A percentile compares a stretch with the other conserved stretches of the same genome.
phyloP scores from a whole-genome alignment of 1,140 invertebrate species.

The Potamilus streckersoni region DNA sequence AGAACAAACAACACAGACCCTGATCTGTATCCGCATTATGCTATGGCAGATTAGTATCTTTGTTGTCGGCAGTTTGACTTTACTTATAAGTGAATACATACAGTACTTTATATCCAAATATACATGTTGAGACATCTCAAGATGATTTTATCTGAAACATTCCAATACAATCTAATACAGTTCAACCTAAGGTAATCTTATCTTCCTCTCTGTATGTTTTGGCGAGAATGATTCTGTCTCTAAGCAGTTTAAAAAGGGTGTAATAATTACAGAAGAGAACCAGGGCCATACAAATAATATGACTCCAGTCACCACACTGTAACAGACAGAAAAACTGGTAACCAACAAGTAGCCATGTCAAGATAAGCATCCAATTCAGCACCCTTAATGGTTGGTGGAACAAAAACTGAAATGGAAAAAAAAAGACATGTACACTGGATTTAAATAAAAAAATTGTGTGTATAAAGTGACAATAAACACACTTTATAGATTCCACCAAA shows the following conservation, averaged over 20 bases:
- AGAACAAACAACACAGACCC: no score
- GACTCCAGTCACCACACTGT: constrained; percentile 88
- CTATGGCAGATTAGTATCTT: no score
- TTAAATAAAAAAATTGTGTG: background rate
- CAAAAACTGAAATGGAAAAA: constrained; percentile 75
- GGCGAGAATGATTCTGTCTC: constrained; percentile 84
- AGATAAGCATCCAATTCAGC: constrained; percentile 78
- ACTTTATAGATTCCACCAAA: no score
- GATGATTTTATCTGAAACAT: no score
- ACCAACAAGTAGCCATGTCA: constrained; percentile 80
- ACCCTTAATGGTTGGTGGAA: constrained; percentile 89
- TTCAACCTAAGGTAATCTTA: background rate
- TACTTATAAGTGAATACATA: no score
- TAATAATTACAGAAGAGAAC: constrained; percentile 92
- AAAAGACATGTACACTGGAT: constrained; percentile 5
- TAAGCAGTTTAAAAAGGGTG: constrained; percentile 87
- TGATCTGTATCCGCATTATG: no score
- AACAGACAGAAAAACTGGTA: constrained; percentile 83
- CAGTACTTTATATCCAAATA: no score
- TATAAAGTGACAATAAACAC: background rate
- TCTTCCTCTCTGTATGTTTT: constrained; percentile 64
- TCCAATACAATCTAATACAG: no score
- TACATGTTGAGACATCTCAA: no score
- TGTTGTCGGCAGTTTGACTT: no score
- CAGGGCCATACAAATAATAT: constrained; percentile 85